A percentile compares a stretch with the other conserved stretches of the same genome.
These are phyloP conservation scores for Rhadinocentrus ornatus DNA, from an alignment of 2,797 vertebrate species.

Conservation along the genomic window DNA sequence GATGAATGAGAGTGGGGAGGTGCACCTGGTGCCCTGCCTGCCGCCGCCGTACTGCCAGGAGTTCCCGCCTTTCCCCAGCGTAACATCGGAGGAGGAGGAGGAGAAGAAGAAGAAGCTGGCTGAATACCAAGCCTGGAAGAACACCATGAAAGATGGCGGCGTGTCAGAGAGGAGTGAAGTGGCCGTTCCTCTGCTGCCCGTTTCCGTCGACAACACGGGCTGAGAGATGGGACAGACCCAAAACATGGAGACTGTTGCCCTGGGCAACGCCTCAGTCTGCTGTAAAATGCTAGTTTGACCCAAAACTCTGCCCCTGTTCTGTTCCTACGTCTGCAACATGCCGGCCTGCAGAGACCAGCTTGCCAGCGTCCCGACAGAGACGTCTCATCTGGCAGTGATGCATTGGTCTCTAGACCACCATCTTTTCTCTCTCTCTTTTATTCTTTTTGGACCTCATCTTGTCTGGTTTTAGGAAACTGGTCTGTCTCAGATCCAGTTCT, in stretches of 20 bases:
- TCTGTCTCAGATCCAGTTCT: too few species aligned
- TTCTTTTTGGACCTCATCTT: too few species aligned
- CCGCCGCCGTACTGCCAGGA: slow-evolving; percentile 44
- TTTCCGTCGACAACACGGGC: slow-evolving; percentile 29
- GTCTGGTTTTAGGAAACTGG: too few species aligned
- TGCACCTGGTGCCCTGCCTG: slow-evolving; percentile 79
- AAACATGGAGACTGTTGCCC: slow-evolving; percentile 2
- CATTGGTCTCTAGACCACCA: background rate
- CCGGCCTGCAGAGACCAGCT: background rate
- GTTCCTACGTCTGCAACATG: background rate
- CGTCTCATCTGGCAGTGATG: too few species aligned
- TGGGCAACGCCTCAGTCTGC: background rate
- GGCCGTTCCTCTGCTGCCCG: slow-evolving; percentile 55
- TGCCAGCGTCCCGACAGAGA: background rate
- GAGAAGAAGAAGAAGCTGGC: slow-evolving; percentile 49
- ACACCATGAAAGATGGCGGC: background rate
- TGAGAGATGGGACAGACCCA: slow-evolving; percentile 19
- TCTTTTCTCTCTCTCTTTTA: too few species aligned
- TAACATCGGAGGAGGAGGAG: slow-evolving; percentile 17
- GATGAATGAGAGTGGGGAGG: slow-evolving; percentile 67
- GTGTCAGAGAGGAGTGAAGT: slow-evolving; percentile 48
- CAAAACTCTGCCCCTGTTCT: background rate
- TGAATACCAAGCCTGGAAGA: slow-evolving; percentile 33
- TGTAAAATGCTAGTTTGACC: slow-evolving; percentile 12
- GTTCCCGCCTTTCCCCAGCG: slow-evolving; percentile 10